These are phyloP conservation scores for Scrobipalpa costella DNA, from an alignment of 2,888 invertebrate species.

Conservation along the genomic window DNA sequence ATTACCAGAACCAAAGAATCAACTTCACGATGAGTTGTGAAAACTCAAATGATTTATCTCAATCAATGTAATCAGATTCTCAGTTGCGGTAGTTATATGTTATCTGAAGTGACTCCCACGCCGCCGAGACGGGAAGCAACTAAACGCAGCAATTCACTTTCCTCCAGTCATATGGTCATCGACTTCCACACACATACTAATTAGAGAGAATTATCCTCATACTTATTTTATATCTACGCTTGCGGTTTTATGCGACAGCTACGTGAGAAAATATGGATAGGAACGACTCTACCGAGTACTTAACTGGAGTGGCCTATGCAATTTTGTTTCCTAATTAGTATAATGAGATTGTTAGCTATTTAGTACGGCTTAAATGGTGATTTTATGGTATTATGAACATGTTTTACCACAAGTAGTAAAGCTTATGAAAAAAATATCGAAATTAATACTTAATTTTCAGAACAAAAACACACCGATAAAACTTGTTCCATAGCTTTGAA, in stretches of 20 bases:
- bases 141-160: slow-evolving; percentile 67
- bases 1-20: no score
- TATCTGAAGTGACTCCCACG: slow-evolving; percentile 53
- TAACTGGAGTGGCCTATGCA: neutral
- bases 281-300: neutral
- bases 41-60: neutral
- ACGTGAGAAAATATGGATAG: neutral
- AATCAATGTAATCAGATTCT: neutral
- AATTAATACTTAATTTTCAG: no score
- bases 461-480: no score
- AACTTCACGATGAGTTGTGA: neutral
- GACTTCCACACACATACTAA: slow-evolving; percentile 51
- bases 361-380: neutral
- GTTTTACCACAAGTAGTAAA: neutral
- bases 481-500: neutral
- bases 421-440: neutral
- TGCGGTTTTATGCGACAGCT: neutral
- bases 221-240: neutral
- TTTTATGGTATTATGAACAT: neutral
- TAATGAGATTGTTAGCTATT: neutral
- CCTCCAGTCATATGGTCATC: slow-evolving; percentile 58
- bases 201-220: slow-evolving; percentile 41
- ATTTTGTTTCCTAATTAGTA: neutral
- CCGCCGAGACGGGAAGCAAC: slow-evolving; percentile 54
- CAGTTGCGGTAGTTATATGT: slow-evolving; percentile 29